These are phyloP conservation scores for Drosophila kuntzei DNA, from an alignment of 2,888 invertebrate genomes.

Conservation along the genomic window DNA sequence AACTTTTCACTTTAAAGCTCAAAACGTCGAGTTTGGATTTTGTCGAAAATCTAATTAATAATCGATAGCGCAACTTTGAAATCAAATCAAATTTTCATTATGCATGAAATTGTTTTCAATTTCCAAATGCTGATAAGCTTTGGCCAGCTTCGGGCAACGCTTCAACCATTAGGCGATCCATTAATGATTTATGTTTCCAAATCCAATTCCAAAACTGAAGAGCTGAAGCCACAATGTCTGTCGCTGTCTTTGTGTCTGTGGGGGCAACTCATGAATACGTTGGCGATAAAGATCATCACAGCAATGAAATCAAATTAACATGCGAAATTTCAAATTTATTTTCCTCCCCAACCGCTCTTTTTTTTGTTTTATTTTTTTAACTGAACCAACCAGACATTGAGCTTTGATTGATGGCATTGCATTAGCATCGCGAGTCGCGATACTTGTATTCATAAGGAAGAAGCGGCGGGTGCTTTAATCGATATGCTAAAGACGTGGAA, in stretches of 20 bases:
- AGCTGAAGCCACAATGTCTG: constrained; percentile 16
- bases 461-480: constrained; percentile 33
- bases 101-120: constrained; percentile 53
- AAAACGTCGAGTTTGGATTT: constrained; percentile 35
- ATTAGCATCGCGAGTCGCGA: constrained; percentile 30
- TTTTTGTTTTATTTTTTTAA: background rate
- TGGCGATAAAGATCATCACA: constrained; percentile 53
- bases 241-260: background rate
- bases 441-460: constrained; percentile 24
- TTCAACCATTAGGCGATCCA: constrained; percentile 45
- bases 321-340: constrained; percentile 59
- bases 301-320: constrained; percentile 68
- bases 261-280: constrained; percentile 46
- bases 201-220: constrained; percentile 31
- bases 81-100: constrained; percentile 57
- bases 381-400: constrained; percentile 36
- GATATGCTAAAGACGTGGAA: constrained; percentile 70
- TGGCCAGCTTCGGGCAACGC: constrained; percentile 29
- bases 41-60: constrained; percentile 58
- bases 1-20: constrained; percentile 51
- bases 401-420: constrained; percentile 59
- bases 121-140: constrained; percentile 48
- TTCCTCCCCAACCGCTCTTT: background rate
- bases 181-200: constrained; percentile 71
- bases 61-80: constrained; percentile 55